phyloP scores from a whole-genome alignment of 2,797 vertebrate genomes.

The Rhinella marina region DNA sequence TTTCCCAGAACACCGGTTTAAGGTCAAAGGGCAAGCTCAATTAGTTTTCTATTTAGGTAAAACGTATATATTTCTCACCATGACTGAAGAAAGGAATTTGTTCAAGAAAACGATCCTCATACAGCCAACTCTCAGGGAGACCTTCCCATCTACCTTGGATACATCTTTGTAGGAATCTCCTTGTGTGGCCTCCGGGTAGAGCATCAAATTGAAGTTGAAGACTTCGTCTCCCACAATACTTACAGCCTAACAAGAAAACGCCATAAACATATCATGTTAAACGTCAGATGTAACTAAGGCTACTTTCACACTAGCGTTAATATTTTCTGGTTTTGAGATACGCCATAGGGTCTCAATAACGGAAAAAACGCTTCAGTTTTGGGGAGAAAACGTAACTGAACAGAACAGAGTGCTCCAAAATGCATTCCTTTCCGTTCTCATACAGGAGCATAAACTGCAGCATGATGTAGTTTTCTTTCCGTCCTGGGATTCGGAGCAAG shows the following conservation, averaged over 20 bases:
- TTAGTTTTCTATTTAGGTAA: neutral
- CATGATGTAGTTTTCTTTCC: too few relatives aligned
- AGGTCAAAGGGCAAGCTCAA: neutral
- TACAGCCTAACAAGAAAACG: constrained; percentile 80
- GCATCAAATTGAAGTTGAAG: constrained; percentile 87
- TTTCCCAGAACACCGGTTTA: neutral
- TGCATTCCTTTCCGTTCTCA: too few relatives aligned
- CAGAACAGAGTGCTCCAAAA: too few relatives aligned
- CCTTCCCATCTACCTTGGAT: constrained; percentile 86
- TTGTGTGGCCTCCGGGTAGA: constrained; percentile 86
- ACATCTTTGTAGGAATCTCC: constrained; percentile 85
- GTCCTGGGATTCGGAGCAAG: too few relatives aligned
- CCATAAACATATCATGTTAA: neutral
- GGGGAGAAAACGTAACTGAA: too few relatives aligned
- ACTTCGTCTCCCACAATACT: constrained; percentile 95
- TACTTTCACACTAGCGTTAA: too few relatives aligned
- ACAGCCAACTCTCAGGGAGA: constrained; percentile 88
- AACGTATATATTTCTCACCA: constrained; percentile 77
- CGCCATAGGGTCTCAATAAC: too few relatives aligned
- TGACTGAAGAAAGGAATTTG: constrained; percentile 88
- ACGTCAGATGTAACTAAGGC: neutral
- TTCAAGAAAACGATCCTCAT: constrained; percentile 93
- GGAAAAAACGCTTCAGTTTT: too few relatives aligned
- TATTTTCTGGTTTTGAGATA: too few relatives aligned
- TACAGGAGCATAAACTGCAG: too few relatives aligned